Evolutionary conservation across 2,888 invertebrate genomes (phyloP), one percentile per base, ranked within the genome.

Genomic region (Drosophila phalerata): DNA sequence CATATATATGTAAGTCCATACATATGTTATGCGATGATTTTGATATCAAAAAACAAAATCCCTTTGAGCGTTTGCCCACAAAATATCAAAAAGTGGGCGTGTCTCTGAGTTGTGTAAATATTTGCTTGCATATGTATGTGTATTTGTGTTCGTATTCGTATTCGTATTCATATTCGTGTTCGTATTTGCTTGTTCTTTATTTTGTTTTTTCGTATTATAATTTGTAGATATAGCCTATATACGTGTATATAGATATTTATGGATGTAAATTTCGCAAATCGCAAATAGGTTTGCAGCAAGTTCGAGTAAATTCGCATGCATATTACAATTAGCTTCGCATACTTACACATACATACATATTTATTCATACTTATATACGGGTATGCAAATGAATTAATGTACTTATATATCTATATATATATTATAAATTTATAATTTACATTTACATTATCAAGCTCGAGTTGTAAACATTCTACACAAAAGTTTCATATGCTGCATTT

Each of bases 381-480:
- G 52, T 28, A 17, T 65, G 53, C 60, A 42, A 57, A 60, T 51
- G 38, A 22, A 58, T 69, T 61, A 73, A 73, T 8, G 40, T 25
- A 49, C 38, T 45, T 73, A 69, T 43, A 68, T 43, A 3, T 68
- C 64, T 43, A 68, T 43, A 9, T 38, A 9, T 38, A 15, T 38
- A 40, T 57, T 58, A 45, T 65, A 60, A 53, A 86, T 68, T 66
- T 73, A 84, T 84, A 77, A 84, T 87, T 86, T 84, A 84, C 87
- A 86, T 88, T 71, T 89, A 89, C 69, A 77, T 63, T 89, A 83
- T 73, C 89, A 85, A 89, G 85, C 85, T 85, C 85, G 89, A 89
- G 88, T 85, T 88, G 88, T 80, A 88, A 89, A 89, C 86, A 71
- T 88, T 83, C 89, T 89, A 88, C 88, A 85, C 88, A 85, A 85